Conservation (phyloP, 2,113 vertebrate species). For the Rhadina sibilatrix region DNA sequence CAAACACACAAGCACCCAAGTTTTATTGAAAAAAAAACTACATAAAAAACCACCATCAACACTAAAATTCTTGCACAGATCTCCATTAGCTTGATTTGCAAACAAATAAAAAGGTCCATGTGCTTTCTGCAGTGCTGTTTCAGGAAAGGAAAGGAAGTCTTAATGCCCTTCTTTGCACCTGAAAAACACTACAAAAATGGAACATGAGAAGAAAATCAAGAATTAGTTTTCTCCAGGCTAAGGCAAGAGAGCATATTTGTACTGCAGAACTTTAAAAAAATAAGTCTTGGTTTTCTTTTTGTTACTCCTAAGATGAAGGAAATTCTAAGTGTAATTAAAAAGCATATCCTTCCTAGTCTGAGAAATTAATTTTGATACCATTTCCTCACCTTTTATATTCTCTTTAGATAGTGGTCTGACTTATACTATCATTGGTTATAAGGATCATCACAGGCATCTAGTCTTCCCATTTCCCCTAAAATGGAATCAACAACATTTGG, state of each 20-base stretch:
- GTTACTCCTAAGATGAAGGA: not conserved
- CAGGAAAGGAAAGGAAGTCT: constrained; percentile 40
- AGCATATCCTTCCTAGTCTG: not conserved
- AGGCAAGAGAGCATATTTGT: not conserved
- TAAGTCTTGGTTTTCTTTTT: not conserved
- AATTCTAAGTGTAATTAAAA: not conserved
- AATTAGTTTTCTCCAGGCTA: constrained; percentile 22
- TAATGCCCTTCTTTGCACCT: constrained; percentile 15
- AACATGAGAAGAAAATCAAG: constrained; percentile 48
- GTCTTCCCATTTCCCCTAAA: not conserved
- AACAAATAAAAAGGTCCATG: not conserved
- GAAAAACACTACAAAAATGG: constrained; percentile 54
- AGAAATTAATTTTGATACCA: not conserved
- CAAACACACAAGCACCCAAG: not conserved
- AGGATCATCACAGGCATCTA: not conserved
- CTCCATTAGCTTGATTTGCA: constrained; percentile 59
- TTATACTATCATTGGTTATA: not conserved
- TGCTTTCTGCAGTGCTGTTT: constrained; percentile 52
- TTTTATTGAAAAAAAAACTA: constrained; percentile 7
- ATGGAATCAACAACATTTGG: not conserved
- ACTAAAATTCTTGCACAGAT: constrained; percentile 3
- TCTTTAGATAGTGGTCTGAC: not conserved
- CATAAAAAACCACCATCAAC: not conserved
- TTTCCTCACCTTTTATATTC: not conserved
- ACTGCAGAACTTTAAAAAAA: not conserved